These are phyloP conservation scores for Centropyge bicolor DNA, from an alignment of 2,797 vertebrate genomes.

Conservation along the genomic window DNA sequence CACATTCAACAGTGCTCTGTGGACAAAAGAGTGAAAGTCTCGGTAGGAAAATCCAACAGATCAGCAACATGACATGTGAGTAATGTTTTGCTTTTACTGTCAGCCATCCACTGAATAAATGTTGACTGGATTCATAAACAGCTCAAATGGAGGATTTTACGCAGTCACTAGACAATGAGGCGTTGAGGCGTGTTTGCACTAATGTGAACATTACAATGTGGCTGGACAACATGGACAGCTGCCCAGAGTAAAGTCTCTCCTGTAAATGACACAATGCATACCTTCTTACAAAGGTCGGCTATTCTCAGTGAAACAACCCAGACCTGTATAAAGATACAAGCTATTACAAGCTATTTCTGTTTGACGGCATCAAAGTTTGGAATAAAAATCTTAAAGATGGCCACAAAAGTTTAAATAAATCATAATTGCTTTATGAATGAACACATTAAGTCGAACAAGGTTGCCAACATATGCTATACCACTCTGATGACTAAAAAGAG, in stretches of 20 bases:
- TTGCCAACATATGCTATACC: slow-evolving; percentile 57
- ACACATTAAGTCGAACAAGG: slow-evolving; percentile 32
- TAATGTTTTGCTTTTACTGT: slow-evolving; percentile 49
- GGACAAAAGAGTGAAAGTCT: slow-evolving; percentile 43
- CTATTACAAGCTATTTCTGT: slow-evolving; percentile 43
- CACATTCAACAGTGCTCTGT: slow-evolving; percentile 71
- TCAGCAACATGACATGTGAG: slow-evolving; percentile 40
- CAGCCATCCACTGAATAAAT: slow-evolving; percentile 35
- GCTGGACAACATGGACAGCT: slow-evolving; percentile 62
- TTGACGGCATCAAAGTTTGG: slow-evolving; percentile 48
- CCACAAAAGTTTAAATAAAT: slow-evolving; percentile 51
- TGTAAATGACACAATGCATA: slow-evolving; percentile 58
- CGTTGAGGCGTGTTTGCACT: slow-evolving; percentile 7
- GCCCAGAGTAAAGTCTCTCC: slow-evolving; percentile 59
- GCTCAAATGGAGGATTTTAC: slow-evolving; percentile 57
- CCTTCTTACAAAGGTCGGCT: slow-evolving; percentile 59
- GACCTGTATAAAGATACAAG: slow-evolving; percentile 26
- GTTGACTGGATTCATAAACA: slow-evolving; percentile 55
- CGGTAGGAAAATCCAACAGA: slow-evolving; percentile 39
- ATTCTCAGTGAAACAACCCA: slow-evolving; percentile 63
- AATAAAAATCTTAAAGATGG: slow-evolving; percentile 57
- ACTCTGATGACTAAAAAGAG: slow-evolving; percentile 55
- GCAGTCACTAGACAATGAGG: slow-evolving; percentile 49
- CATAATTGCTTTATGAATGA: slow-evolving; percentile 57
- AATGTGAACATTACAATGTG: slow-evolving; percentile 54